Evolutionary conservation across 2,113 vertebrate genomes (phyloP), one percentile per base, ranked within the genome.

Genomic region (Coptodon bakossiorum): DNA sequence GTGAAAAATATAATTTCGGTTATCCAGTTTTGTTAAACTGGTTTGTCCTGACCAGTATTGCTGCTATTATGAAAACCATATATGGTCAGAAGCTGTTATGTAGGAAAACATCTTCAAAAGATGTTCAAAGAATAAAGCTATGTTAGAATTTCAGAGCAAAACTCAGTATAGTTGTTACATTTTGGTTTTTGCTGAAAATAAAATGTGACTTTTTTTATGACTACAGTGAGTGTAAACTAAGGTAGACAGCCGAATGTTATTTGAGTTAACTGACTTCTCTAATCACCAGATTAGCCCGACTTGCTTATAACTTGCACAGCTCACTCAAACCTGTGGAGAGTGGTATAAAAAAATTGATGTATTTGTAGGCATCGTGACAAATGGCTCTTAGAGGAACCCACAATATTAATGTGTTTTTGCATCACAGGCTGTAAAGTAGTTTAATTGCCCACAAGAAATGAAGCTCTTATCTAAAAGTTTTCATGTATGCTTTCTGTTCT

Each of bases 401-500:
- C 63, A 83, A 54, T 82, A 40, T 56, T 16, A 81, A 73, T 71
- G 56, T 50, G 61, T 50, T 85, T 83, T 78, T 56, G 34, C 34
- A 38, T 86, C 31, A 81, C 81, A 36, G 50, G 9, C 79, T 38
- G 71, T 52, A 53, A 82, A 84, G 83, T 53, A 81, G 40, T 89
- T 90, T 84, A 91, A 90, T 88, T 90, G 78, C 79, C 57, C 81
- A 61, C 54, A 81, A 68, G 91, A 88, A 92, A 81, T 66, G 71
- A 83, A 76, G 80, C 29, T 8, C 88, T 87, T 86, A 89, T 86
- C 83, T 85, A 68, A 16, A 34, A 43, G 66, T 29, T 89, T 90
- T 89, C 78, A 82, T 63, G 54, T 90, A 90, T 90, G 84, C 56
- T 80, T 88, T 92, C 88, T 79, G 31, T 87, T 88, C 85, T 84